Evolutionary conservation across 2,888 invertebrate species (phyloP), one percentile per base, ranked within the genome.

Genomic region (Erebia palarica): DNA sequence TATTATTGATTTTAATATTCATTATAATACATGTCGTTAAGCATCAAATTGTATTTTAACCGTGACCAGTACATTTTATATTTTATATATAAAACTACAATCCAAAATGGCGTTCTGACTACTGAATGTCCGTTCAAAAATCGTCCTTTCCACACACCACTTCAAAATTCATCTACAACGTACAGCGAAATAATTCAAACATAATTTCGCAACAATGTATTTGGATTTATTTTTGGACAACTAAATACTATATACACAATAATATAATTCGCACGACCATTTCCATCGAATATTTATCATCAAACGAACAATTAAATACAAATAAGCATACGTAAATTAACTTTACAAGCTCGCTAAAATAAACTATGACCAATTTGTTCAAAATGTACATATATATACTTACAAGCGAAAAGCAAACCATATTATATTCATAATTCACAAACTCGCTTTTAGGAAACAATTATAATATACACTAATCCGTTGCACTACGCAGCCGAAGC

Each of bases 351-450:
- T 81, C 81, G 80, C 82, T 84, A 85, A 86, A 90, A 84, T 81
- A 88, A 87, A 83, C 81, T 82, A 82, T 80, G 78, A 78, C 81
- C 80, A 80, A 81, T 85, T 84, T 88, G 80, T 86, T 88, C 92
- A 92, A 90, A 92, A 92, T 92, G 78, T 92, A 92, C 92, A 92
- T 89, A 91, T 87, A 86, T 82, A 80, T 84, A 90, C 89, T 91
- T 91, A 92, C 90, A 91, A 83, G 86, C 88, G 83, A 87, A 80
- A 84, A 84, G 78, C 77, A 86, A 89, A 86, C 81, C 81, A 67
- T 69, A 59, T n/a, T 42, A 21, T 82, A 82, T 77, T 76, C 77
- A 80, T 81, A 82, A 69, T 84, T 84, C 82, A 85, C 84, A 82
- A 81, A 84, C 74, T 78, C 75, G 74, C 75, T 68, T 75, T 75